phyloP scores from a whole-genome alignment of 2,888 invertebrate species.

The Stenchaetothrips biformis region DNA sequence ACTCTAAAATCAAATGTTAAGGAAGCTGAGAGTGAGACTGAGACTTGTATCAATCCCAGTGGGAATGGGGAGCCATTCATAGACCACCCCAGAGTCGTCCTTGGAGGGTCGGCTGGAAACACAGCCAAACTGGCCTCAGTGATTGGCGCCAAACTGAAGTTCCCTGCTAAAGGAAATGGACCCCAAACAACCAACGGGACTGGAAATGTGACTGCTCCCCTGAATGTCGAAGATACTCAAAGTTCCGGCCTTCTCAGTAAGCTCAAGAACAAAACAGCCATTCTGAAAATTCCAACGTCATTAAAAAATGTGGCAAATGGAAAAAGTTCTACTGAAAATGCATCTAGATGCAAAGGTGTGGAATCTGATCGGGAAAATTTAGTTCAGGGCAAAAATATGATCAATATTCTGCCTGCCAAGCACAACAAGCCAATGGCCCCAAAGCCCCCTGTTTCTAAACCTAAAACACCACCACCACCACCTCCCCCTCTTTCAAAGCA shows the following conservation, averaged over 20 bases:
- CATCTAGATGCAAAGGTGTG: background rate
- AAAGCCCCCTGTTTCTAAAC: conserved; percentile 38
- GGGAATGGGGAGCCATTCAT: conserved; percentile 32
- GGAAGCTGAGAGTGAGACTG: background rate
- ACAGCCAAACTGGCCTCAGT: background rate
- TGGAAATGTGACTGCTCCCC: conserved; percentile 1
- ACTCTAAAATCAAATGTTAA: background rate
- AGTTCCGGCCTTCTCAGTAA: conserved; percentile 35
- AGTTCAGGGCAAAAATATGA: conserved; percentile 29
- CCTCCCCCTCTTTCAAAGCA: conserved; percentile 37
- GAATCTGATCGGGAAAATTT: conserved; percentile 12
- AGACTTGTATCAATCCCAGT: background rate
- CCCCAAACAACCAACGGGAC: background rate
- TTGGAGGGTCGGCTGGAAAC: conserved; percentile 16
- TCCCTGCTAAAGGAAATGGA: conserved; percentile 19
- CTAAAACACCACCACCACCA: conserved; percentile 42
- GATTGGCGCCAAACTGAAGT: conserved; percentile 22
- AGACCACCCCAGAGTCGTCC: conserved; percentile 30
- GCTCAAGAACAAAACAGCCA: conserved; percentile 37
- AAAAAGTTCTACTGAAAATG: background rate
- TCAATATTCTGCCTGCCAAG: background rate
- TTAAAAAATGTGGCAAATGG: conserved; percentile 1
- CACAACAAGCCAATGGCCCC: conserved; percentile 17
- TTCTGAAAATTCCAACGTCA: conserved; percentile 35
- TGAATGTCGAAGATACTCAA: background rate